These are phyloP conservation scores for Pitangus sulphuratus DNA, from an alignment of 2,797 vertebrate genomes.

Conservation along the genomic window DNA sequence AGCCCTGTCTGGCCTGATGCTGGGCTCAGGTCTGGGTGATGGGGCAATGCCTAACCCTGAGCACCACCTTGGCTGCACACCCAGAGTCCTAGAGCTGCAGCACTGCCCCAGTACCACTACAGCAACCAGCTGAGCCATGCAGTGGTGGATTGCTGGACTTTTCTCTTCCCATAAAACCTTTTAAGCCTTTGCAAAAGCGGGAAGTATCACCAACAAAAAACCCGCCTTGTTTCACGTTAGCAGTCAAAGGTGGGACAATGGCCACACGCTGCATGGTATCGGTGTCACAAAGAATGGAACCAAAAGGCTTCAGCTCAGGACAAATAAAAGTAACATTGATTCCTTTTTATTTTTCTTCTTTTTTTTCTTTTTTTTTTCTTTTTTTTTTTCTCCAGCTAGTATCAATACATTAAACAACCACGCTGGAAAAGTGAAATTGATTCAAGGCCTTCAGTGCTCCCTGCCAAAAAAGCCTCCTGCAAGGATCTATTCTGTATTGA, in stretches of 20 bases:
- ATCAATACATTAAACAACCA: slow-evolving; percentile 71
- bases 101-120: background rate
- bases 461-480: slow-evolving; percentile 72
- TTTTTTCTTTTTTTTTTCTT: background rate
- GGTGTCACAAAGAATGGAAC: slow-evolving; percentile 61
- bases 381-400: slow-evolving; percentile 15
- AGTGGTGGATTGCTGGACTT: background rate
- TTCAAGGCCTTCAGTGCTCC: slow-evolving; percentile 70
- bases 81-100: accelerated
- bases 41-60: background rate
- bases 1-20: background rate
- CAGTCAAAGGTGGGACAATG: slow-evolving; percentile 58
- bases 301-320: slow-evolving; percentile 62
- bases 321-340: slow-evolving; percentile 72
- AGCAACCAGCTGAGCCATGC: background rate
- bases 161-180: background rate
- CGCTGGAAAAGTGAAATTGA: slow-evolving; percentile 71
- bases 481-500: slow-evolving; percentile 73
- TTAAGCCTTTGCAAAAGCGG: background rate
- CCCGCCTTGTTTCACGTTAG: slow-evolving; percentile 19
- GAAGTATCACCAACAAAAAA: background rate
- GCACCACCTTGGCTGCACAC: background rate
- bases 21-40: accelerated
- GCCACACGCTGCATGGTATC: slow-evolving; percentile 55
- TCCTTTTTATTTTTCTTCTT: slow-evolving; percentile 48